Base-by-base conservation (phyloP, 2,113 vertebrate species). In the Anseranas semipalmata region DNA sequence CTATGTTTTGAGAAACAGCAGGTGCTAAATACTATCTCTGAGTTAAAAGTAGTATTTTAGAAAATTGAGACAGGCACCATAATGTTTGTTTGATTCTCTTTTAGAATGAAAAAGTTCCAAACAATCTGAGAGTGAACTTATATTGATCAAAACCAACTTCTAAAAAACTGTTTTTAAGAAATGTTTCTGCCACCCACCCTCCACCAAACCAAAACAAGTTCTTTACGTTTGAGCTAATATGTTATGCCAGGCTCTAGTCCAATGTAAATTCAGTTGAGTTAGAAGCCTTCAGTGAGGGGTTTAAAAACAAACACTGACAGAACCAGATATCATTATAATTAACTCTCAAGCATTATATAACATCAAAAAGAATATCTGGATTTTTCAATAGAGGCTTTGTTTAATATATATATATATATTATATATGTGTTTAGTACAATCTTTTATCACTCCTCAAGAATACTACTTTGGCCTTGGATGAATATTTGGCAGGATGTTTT, bases 401-500 rank as follows among this genome's bases (percentile, higher is more conserved):
- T 58, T 48, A 15, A 56, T 78, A 46, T 24, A 56, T 45, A 46
- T 24, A 56, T 45, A 56, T 37, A 7, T 52, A 45, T 39, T 32
- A 41, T 20, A 8, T 32, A 7, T 59, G 7, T 37, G 6, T 88
- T 88, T 52, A 67, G 13, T 46, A 12, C 35, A 68, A 46, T 33
- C n/a, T 85, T 93, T 81, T 85, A 79, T 87, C 65, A 53, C 43
- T 85, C 15, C 9, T 73, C 18, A 52, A 62, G 45, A 93, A 24
- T 22, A 48, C 18, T 48, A 63, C 17, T 74, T 91, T 72, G 71
- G 13, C 10, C 89, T 87, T 73, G 39, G 46, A 88, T 18, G 24
- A 94, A 60, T 87, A 86, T 70, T 95, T 96, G 84, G 74, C 90
- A 93, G 53, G 25, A 15, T 62, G 67, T 96, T 96, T 96, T 52